Base-by-base conservation (phyloP, 2,888 invertebrate genomes). In the Diaperis boleti region DNA sequence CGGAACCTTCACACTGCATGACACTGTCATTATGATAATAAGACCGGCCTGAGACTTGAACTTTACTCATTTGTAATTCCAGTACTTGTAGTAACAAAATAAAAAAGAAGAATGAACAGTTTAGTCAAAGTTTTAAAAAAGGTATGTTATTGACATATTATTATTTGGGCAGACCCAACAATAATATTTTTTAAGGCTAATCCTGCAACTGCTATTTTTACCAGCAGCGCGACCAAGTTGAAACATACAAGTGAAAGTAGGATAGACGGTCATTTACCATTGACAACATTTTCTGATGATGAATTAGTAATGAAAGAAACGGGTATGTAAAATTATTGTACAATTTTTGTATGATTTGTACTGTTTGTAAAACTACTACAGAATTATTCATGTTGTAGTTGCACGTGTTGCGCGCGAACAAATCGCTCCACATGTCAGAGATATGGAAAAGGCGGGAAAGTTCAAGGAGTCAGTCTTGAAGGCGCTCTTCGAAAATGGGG, bases 271-370 rank as follows among this genome's bases (percentile, higher is more conserved):
- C 47, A 37, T 50, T 82, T 84, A 59, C 94, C 96, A 47, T 81
- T 96, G 69, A 91, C 92, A 42, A 82, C 87, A 69, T 85, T 97
- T 65, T 90, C 92, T n/a, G 95, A 96, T 64, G 96, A 97, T 80
- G 97, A 97, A 83, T 78, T 86, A 65, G 88, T 94, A 82, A 94
- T 97, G 91, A 93, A 91, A 83, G 95, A 96, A 77, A 92, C 94
- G 76, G 95, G 96, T 96, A 83, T 5, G 20, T 37, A 15, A 13
- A 42, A 17, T n/a, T n/a, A n/a, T n/a, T n/a, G n/a, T n/a, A n/a
- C n/a, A n/a, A n/a, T n/a, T n/a, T n/a, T n/a, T n/a, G n/a, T n/a
- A n/a, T n/a, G n/a, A n/a, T n/a, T n/a, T n/a, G n/a, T n/a, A n/a
- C n/a, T n/a, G n/a, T n/a, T n/a, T n/a, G n/a, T n/a, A 42, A 41